Evolutionary conservation across 2,888 invertebrate species (phyloP).

Genomic region (Cyclophora albipunctata): DNA sequence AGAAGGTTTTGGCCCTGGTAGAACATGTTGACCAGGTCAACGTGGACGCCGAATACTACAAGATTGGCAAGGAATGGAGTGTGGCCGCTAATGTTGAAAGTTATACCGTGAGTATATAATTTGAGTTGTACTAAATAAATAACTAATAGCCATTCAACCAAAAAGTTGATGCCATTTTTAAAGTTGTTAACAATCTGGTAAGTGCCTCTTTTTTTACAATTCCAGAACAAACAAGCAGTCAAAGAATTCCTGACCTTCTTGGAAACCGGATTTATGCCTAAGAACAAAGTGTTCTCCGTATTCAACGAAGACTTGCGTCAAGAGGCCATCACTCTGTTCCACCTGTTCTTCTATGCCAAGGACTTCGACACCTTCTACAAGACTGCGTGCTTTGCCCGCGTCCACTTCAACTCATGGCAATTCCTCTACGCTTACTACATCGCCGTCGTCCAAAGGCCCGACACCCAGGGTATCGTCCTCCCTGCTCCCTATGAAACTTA

Average conservation of each 20-base stretch:
- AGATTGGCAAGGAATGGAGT: conserved; percentile 45
- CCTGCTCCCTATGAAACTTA: conserved; percentile 82
- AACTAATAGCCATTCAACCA: too few relatives aligned
- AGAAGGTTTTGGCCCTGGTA: conserved; percentile 58
- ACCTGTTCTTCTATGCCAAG: conserved; percentile 75
- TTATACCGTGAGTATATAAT: conserved; percentile 44
- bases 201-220: background rate
- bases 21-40: conserved; percentile 54
- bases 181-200: background rate
- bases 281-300: conserved; percentile 67
- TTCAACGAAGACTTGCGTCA: conserved; percentile 58
- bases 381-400: conserved; percentile 73
- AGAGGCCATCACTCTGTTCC: conserved; percentile 71
- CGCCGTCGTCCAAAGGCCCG: conserved; percentile 75
- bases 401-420: conserved; percentile 76
- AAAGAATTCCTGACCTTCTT: conserved; percentile 54
- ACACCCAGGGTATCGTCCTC: conserved; percentile 72
- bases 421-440: conserved; percentile 78
- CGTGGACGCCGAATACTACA: conserved; percentile 46
- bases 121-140: too few relatives aligned
- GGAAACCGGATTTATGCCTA: conserved; percentile 63
- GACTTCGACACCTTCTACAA: conserved; percentile 77
- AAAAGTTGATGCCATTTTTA: too few relatives aligned
- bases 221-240: conserved; percentile 57
- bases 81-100: conserved; percentile 49